These are phyloP conservation scores for Amphimallon solstitiale DNA, from an alignment of 2,888 invertebrate genomes.

Conservation along the genomic window DNA sequence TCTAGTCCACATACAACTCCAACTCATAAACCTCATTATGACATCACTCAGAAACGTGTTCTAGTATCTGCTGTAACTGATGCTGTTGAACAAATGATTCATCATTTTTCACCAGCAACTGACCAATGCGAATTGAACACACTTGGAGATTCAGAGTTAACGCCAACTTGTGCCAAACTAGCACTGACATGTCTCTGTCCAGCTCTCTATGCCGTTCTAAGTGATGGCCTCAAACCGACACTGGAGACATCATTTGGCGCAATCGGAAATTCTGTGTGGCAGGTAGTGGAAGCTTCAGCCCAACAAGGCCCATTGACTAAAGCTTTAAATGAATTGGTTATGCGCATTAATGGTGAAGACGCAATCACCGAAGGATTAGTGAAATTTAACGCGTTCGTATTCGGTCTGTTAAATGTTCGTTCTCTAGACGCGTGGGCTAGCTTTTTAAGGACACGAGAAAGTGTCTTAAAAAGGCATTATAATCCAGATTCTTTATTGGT, in stretches of 20 bases:
- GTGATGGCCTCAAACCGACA: constrained; percentile 84
- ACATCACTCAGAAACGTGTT: constrained; percentile 73
- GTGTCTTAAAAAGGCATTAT: constrained; percentile 83
- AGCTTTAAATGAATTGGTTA: constrained; percentile 83
- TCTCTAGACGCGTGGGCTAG: constrained; percentile 93
- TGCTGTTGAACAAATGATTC: constrained; percentile 79
- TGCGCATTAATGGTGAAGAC: constrained; percentile 84
- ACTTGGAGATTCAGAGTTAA: constrained; percentile 69
- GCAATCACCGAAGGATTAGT: constrained; percentile 84
- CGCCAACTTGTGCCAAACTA: constrained; percentile 76
- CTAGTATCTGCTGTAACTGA: constrained; percentile 78
- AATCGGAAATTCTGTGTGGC: constrained; percentile 88
- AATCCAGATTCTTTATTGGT: constrained; percentile 78
- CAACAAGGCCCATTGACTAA: constrained; percentile 88
- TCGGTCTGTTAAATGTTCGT: constrained; percentile 85
- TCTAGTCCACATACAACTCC: constrained; percentile 65
- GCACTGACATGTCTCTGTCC: constrained; percentile 83
- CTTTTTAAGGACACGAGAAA: constrained; percentile 85
- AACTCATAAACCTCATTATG: constrained; percentile 46
- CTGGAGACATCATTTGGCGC: constrained; percentile 87
- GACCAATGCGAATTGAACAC: constrained; percentile 71
- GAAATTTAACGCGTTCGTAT: constrained; percentile 89
- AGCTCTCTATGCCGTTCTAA: constrained; percentile 83
- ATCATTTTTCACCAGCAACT: constrained; percentile 75
- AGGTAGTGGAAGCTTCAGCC: constrained; percentile 87